These are phyloP conservation scores for Tringa solitaria DNA, from an alignment of 2,113 vertebrate species.

Conservation along the genomic window DNA sequence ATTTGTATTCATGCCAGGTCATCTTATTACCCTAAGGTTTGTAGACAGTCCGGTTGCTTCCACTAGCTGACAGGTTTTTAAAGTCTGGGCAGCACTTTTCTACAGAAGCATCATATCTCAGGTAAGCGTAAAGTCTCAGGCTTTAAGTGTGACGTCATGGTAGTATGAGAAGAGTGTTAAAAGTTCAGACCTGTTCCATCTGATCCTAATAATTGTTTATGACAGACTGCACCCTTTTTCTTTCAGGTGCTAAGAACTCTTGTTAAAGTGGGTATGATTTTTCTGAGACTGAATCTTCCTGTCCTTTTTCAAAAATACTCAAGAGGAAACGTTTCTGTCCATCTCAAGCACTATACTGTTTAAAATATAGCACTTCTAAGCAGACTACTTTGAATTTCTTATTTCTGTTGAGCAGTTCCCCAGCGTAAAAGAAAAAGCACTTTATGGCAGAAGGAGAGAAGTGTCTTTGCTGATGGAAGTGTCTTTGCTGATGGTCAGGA, in stretches of 20 bases:
- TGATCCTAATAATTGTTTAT: conserved; percentile 23
- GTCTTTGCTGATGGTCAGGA: neutral
- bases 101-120: neutral
- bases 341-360: neutral
- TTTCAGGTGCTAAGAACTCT: neutral
- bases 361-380: neutral
- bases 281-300: neutral
- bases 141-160: neutral
- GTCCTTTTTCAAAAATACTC: neutral
- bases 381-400: neutral
- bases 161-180: neutral
- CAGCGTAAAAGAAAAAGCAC: neutral
- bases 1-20: neutral
- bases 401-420: neutral
- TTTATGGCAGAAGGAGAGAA: neutral
- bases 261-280: neutral
- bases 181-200: neutral
- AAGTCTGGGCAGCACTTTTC: neutral
- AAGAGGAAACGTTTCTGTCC: neutral
- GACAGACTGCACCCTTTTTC: neutral
- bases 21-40: neutral
- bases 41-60: neutral
- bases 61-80: neutral
- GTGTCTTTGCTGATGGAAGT: neutral
- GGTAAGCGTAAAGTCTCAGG: neutral